Percentiles rank a stretch among this genome's conserved stretches.
Conservation (phyloP, 92 coral and sea anemone species). For the Parazoanthus darwini region DNA sequence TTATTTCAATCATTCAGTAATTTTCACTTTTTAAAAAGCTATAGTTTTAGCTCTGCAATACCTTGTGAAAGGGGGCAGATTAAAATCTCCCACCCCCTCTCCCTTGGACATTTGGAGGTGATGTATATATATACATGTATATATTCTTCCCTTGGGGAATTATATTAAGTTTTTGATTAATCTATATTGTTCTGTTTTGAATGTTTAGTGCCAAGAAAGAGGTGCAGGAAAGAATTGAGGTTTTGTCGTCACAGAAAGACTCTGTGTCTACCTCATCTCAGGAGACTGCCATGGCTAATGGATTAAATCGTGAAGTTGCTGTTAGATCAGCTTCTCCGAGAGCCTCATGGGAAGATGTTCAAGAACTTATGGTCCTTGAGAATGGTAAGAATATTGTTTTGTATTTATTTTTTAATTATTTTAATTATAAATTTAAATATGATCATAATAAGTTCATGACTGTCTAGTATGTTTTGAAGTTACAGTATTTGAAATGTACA, state of each 20-base stretch:
- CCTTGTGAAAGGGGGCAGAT: too few species aligned
- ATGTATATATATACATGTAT: too few species aligned
- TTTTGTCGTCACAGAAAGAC: slow-evolving; percentile 48
- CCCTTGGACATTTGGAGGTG: too few species aligned
- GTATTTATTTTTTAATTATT: not conserved
- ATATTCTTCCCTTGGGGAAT: not conserved
- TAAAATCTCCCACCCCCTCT: too few species aligned
- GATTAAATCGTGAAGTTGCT: slow-evolving; percentile 45
- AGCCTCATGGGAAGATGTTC: slow-evolving; percentile 86
- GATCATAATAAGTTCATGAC: too few species aligned
- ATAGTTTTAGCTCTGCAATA: too few species aligned
- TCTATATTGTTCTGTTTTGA: too few species aligned
- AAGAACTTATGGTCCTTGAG: slow-evolving; percentile 84
- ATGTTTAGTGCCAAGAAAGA: slow-evolving; percentile 74
- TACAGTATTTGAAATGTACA: too few species aligned
- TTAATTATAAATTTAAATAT: not conserved
- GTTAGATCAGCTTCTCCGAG: slow-evolving; percentile 43
- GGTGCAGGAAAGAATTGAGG: slow-evolving; percentile 84
- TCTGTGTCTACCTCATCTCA: not conserved
- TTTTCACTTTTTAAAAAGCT: too few species aligned
- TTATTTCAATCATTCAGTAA: too few species aligned
- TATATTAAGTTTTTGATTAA: not conserved
- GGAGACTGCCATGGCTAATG: slow-evolving; percentile 33
- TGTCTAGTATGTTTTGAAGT: too few species aligned
- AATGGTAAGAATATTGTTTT: slow-evolving; percentile 57